Base-by-base conservation (phyloP, 2,113 vertebrate genomes). In the Meriones unguiculatus region DNA sequence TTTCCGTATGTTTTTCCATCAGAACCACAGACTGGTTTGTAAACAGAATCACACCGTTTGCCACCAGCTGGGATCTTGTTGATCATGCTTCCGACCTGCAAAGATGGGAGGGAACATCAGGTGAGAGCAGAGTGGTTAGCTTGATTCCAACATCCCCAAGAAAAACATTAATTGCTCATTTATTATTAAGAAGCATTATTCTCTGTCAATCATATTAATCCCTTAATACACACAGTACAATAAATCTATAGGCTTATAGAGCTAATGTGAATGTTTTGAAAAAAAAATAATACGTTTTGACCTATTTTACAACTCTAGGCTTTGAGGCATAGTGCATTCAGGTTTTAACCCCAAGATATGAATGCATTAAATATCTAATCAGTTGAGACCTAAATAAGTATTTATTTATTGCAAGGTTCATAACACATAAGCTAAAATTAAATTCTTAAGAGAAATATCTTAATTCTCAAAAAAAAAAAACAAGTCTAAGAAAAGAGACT, bases 1-100 rank as follows among this genome's bases (percentile, higher is more conserved):
- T 98, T 98, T 5, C 41, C 54, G 0, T 98, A 98, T 0, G 98
- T 98, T 82, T 18, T 97, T 46, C 98, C 98, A 18, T 98, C 96
- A 5, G 98, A 98, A 50, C 97, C 98, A 0, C 98, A 98, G 50
- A 98, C 32, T 52, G 98, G 98, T 17, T 91, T 64, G 70, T 93
- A 87, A 54, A 77, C 15, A n/a, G 96, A 59, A 0, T 3, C 75
- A 73, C 97, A 98, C 32, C 14, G 57, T 67, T 1, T 57, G 1
- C 88, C 89, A n/a, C 4, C 6, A 25, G 1, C 10, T 64, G 72
- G 50, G 12, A 32, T 94, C 59, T 94, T 88, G 10, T 8, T 80
- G 52, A 14, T 57, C 20, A 12, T 52, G 18, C 11, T 86, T 32
- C 13, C 59, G 28, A 50, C 24, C 96, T 98, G 62, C 2, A 70